These are phyloP conservation scores for Hesperophylax magnus DNA, from an alignment of 1,140 invertebrate species.

Conservation along the genomic window DNA sequence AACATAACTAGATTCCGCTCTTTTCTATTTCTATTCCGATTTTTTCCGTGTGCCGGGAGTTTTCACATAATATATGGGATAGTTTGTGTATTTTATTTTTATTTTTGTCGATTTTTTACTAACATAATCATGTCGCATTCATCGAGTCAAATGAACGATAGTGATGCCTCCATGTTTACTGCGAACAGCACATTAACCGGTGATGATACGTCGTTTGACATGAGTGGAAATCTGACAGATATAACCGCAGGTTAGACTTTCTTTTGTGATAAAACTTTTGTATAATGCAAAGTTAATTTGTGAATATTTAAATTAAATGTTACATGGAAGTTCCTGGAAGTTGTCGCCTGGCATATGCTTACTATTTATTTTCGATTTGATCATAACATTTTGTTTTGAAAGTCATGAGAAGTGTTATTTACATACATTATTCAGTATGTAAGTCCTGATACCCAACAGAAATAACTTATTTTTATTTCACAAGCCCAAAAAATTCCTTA, in stretches of 20 bases:
- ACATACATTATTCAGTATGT: no score
- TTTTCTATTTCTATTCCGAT: not conserved
- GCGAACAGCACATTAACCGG: constrained; percentile 39
- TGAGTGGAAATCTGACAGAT: constrained; percentile 51
- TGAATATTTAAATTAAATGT: no score
- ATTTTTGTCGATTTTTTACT: not conserved
- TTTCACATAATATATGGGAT: constrained; percentile 22
- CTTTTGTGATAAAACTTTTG: not conserved
- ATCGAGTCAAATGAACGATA: constrained; percentile 40
- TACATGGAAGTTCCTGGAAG: no score
- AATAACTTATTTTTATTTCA: no score
- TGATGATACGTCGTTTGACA: constrained; percentile 49
- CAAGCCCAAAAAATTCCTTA: no score
- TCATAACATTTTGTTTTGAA: no score
- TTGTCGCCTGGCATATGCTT: no score
- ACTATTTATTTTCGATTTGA: no score
- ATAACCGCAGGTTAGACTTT: constrained; percentile 50
- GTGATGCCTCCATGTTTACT: constrained; percentile 47
- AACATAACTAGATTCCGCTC: no score
- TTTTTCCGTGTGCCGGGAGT: not conserved
- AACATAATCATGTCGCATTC: constrained; percentile 33
- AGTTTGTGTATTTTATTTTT: not conserved
- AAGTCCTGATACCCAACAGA: no score
- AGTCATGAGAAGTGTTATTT: no score
- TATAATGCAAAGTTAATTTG: no score